These are phyloP conservation scores for Palythoa caribaeorum DNA, from an alignment of 92 coral and sea anemone species.

Conservation along the genomic window DNA sequence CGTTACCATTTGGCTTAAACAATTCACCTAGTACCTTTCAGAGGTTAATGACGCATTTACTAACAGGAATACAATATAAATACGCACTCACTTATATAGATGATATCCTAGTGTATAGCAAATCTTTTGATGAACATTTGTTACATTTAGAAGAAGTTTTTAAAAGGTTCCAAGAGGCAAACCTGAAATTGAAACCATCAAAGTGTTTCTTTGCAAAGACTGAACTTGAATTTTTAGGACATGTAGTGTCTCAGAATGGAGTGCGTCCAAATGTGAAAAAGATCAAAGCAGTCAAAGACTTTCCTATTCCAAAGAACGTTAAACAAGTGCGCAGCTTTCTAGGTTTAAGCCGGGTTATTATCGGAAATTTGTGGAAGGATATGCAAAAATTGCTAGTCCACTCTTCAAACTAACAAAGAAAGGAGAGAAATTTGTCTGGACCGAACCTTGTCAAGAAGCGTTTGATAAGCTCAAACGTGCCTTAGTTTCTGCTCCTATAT, in stretches of 20 bases:
- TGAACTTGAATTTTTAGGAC: neutral
- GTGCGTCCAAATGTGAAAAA: slow-evolving; percentile 40
- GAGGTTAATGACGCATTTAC: slow-evolving; percentile 8
- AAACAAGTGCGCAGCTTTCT: slow-evolving; percentile 31
- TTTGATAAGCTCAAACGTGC: slow-evolving; percentile 47
- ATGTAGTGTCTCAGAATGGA: slow-evolving; percentile 25
- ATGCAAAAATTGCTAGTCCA: slow-evolving; percentile 46
- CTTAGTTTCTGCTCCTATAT: slow-evolving; percentile 34
- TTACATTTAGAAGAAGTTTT: slow-evolving; percentile 41
- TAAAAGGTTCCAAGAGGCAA: slow-evolving; percentile 40
- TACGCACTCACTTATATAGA: slow-evolving; percentile 27
- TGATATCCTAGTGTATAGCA: slow-evolving; percentile 34
- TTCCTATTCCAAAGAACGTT: slow-evolving; percentile 41
- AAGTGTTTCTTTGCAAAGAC: slow-evolving; percentile 51
- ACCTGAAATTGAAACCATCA: slow-evolving; percentile 48
- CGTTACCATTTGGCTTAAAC: slow-evolving; percentile 10
- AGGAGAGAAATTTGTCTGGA: slow-evolving; percentile 50
- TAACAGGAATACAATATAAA: slow-evolving; percentile 23
- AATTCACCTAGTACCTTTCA: slow-evolving; percentile 15
- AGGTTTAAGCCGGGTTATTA: slow-evolving; percentile 34
- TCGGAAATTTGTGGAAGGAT: slow-evolving; percentile 33
- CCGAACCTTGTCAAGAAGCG: slow-evolving; percentile 45
- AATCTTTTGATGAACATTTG: slow-evolving; percentile 57
- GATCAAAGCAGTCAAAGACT: slow-evolving; percentile 24
- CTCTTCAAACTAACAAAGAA: slow-evolving; percentile 33